Conservation (phyloP, 2,888 invertebrate genomes). For the Podabrus alpinus region DNA sequence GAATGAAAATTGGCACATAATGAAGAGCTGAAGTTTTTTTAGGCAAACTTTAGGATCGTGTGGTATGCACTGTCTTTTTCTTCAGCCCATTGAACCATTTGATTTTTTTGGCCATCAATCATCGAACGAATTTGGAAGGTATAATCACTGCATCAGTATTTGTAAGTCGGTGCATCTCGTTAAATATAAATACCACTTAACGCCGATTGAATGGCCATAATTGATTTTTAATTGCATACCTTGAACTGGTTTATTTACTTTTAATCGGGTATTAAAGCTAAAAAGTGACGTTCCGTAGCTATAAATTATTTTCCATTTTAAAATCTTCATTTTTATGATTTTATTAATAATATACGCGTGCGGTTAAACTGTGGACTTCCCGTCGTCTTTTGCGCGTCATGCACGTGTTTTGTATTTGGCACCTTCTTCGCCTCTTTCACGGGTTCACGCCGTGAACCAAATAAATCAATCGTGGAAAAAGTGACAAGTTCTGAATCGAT, state of each 20-base stretch:
- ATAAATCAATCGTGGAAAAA: background rate
- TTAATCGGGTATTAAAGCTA: background rate
- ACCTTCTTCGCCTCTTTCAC: background rate
- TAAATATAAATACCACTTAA: background rate
- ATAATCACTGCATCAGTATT: background rate
- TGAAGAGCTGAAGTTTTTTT: background rate
- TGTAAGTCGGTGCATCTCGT: background rate
- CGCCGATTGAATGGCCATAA: background rate
- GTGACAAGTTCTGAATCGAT: background rate
- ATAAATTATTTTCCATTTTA: background rate
- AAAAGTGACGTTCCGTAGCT: background rate
- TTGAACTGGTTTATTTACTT: background rate
- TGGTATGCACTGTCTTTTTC: background rate
- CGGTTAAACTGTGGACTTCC: background rate
- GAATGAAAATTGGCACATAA: background rate
- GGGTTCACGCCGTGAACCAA: background rate
- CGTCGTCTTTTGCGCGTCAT: background rate
- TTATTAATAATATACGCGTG: background rate
- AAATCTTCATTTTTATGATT: background rate
- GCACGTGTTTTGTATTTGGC: background rate
- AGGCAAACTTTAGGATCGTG: background rate
- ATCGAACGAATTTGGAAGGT: background rate
- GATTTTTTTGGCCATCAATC: background rate
- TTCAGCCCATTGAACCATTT: background rate
- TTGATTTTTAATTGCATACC: background rate